These are phyloP conservation scores for Typhlichthys subterraneus DNA, from an alignment of 2,797 vertebrate genomes.

Conservation along the genomic window DNA sequence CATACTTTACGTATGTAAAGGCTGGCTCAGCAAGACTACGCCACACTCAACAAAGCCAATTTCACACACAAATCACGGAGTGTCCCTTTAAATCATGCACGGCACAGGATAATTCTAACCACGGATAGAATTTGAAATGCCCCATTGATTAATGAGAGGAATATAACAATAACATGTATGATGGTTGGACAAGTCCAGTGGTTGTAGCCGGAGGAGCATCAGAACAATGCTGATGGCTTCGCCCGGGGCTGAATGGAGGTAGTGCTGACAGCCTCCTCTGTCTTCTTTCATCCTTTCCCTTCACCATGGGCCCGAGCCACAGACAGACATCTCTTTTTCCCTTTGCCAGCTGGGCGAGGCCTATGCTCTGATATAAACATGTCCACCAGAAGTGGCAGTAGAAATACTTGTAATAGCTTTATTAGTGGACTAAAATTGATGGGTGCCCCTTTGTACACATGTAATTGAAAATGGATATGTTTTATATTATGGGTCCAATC, in stretches of 20 bases:
- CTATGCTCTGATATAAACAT: slow-evolving; percentile 44
- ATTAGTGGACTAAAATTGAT: slow-evolving; percentile 48
- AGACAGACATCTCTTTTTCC: slow-evolving; percentile 48
- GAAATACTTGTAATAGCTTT: slow-evolving; percentile 49
- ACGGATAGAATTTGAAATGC: too few relatives aligned
- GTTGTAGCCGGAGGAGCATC: slow-evolving; percentile 23
- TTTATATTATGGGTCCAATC: slow-evolving; percentile 26
- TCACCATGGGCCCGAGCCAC: slow-evolving; percentile 16
- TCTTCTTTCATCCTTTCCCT: slow-evolving; percentile 53
- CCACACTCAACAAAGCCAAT: too few relatives aligned
- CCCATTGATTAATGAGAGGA: too few relatives aligned
- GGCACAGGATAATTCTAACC: too few relatives aligned
- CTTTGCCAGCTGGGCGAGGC: slow-evolving; percentile 26
- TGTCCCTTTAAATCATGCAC: too few relatives aligned
- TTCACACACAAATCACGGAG: too few relatives aligned
- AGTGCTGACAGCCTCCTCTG: slow-evolving; percentile 47
- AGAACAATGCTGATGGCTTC: slow-evolving; percentile 47
- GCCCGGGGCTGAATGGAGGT: slow-evolving; percentile 53
- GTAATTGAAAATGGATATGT: slow-evolving; percentile 25
- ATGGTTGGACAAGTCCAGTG: slow-evolving; percentile 31
- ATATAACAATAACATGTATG: slow-evolving; percentile 34
- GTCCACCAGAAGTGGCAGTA: slow-evolving; percentile 33
- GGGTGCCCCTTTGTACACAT: slow-evolving; percentile 23
- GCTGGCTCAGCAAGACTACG: too few relatives aligned
- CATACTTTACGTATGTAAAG: too few relatives aligned